Evolutionary conservation across 64 coral and sea anemone species (phyloP).

Genomic region (Pachyseris speciosa): DNA sequence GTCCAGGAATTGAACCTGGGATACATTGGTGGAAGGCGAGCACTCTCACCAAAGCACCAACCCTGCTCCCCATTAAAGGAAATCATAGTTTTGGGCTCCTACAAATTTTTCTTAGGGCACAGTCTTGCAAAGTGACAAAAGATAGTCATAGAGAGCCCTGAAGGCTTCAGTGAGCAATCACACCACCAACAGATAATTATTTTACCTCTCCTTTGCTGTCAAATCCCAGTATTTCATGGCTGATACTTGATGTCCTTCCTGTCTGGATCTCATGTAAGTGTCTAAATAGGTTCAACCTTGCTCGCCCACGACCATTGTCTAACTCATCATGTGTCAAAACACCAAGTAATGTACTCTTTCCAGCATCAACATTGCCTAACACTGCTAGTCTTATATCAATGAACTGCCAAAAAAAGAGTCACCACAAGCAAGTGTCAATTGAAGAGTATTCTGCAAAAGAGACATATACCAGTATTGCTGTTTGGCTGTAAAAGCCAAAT

Average conservation of each 20-base stretch:
- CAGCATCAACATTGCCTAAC: slow-evolving; percentile 96
- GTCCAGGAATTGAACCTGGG: too few relatives aligned
- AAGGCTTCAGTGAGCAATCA: background rate
- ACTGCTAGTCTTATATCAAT: slow-evolving; percentile 96
- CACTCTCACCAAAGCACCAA: too few relatives aligned
- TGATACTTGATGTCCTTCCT: slow-evolving; percentile 97
- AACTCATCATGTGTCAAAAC: slow-evolving; percentile 96
- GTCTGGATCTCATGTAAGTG: slow-evolving; percentile 98
- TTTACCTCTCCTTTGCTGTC: slow-evolving; percentile 94
- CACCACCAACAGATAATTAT: background rate
- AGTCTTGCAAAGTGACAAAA: too few relatives aligned
- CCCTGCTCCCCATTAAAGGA: too few relatives aligned
- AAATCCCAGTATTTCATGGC: slow-evolving; percentile 98
- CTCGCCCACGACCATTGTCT: slow-evolving; percentile 96
- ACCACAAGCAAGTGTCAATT: background rate
- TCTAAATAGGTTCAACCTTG: slow-evolving; percentile 92
- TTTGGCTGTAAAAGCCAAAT: too few relatives aligned
- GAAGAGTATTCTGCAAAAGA: background rate
- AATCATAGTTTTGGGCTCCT: too few relatives aligned
- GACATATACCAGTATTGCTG: too few relatives aligned
- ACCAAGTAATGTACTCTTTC: slow-evolving; percentile 94
- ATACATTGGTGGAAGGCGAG: too few relatives aligned
- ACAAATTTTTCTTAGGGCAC: too few relatives aligned
- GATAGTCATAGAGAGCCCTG: too few relatives aligned
- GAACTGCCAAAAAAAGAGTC: slow-evolving; percentile 61